Evolutionary conservation across 2,113 vertebrate species (phyloP), one percentile per base, ranked within the genome.

Genomic region (Alces alces): DNA sequence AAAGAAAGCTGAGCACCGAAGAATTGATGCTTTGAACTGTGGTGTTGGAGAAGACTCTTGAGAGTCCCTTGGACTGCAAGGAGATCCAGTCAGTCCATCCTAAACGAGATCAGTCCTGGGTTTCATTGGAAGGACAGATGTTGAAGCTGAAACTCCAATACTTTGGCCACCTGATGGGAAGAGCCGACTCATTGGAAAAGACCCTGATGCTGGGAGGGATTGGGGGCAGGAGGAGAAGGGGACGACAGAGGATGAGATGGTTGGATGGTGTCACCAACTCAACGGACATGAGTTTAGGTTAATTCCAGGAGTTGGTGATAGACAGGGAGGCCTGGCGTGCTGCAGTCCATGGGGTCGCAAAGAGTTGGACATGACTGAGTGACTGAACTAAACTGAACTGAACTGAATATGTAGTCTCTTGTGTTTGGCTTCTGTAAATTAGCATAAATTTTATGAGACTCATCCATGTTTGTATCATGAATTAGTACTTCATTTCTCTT

Each of bases 281-380:
- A 36, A 39, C 0, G 0, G n/a, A 36, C 66, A 23, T 6, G 66
- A 36, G 19, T 70, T 70, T 39, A 23, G 66, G 19, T 70, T 6
- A 70, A 39, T n/a, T 70, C n/a, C 2, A 1, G 66, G 66, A 11
- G 19, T 6, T 36, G 66, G 66, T 39, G 21, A 36, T 6, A 23
- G n/a, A 70, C n/a, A 70, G 21, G 36, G 66, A 73, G 5, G n/a
- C n/a, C 19, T 25, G 11, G 66, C 6, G 1, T 73, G 66, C 66
- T 73, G 66, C n/a, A 39, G 66, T 23, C 19, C n/a, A 13, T 73
- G n/a, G n/a, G 66, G 66, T 73, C 0, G 0, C 19, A 73, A 73
- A 73, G 66, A 39, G 10, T 73, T 2, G 0, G 10, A 39, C 10
- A 1, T 5, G 19, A 73, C 19, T 73, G 66, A 39, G 21, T 0